Conservation (phyloP, 2,888 invertebrate genomes). For the Cephus spinipes region DNA sequence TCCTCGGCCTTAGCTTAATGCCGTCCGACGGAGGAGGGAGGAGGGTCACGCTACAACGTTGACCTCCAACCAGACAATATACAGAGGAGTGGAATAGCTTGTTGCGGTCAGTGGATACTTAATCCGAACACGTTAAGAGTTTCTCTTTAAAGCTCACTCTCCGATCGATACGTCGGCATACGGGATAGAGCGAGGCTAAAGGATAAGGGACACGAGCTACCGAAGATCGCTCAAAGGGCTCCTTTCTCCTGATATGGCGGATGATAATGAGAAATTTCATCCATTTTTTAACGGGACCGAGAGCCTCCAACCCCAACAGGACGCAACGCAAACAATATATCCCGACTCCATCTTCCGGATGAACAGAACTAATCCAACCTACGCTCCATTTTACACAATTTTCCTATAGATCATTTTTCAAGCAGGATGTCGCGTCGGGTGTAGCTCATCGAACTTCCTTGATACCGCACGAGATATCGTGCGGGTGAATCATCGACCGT, state of each 20-base stretch:
- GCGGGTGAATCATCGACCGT: too few relatives aligned
- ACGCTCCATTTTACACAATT: too few relatives aligned
- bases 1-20: background rate
- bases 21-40: background rate
- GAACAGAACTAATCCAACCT: too few relatives aligned
- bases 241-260: background rate
- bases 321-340: too few relatives aligned
- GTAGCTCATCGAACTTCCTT: too few relatives aligned
- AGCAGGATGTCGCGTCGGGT: too few relatives aligned
- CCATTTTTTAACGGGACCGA: background rate
- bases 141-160: constrained; percentile 15
- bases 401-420: too few relatives aligned
- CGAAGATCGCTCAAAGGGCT: background rate
- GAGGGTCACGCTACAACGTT: background rate
- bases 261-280: background rate
- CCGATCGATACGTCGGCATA: constrained; percentile 7
- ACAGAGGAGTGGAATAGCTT: constrained; percentile 25
- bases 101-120: constrained; percentile 26
- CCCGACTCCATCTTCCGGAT: too few relatives aligned
- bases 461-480: too few relatives aligned
- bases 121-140: constrained; percentile 20
- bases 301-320: too few relatives aligned
- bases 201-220: background rate
- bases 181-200: too few relatives aligned
- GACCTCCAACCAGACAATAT: constrained; percentile 3